A percentile compares a stretch with the other conserved stretches of the same genome.
Conservation (phyloP, 2,888 invertebrate species). For the Lithodes maja region DNA sequence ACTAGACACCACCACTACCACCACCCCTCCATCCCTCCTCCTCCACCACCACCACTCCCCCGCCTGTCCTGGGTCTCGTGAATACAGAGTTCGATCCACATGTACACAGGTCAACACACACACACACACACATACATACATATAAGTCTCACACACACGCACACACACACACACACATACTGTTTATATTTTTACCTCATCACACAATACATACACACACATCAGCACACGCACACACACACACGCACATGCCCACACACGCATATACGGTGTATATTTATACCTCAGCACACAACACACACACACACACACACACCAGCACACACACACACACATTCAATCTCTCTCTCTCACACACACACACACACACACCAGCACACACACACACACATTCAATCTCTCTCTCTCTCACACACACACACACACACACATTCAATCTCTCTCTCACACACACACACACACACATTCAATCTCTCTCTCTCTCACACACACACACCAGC, state of each 20-base stretch:
- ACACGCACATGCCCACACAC: not conserved
- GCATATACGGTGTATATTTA: not conserved
- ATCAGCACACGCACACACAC: not conserved
- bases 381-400: too few species aligned
- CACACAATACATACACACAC: not conserved
- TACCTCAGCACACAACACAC: not conserved
- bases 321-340: not conserved
- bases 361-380: not conserved
- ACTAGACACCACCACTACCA: not conserved
- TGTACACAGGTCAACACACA: not conserved
- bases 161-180: not conserved
- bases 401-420: not conserved
- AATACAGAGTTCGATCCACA: too few species aligned
- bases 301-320: not conserved
- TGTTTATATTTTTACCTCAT: not conserved
- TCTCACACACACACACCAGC: not conserved
- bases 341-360: not conserved
- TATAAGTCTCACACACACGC: constrained; percentile 2
- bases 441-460: not conserved
- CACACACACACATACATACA: constrained; percentile 27
- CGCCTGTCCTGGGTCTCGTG: too few species aligned
- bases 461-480: too few species aligned
- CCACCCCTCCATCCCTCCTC: not conserved
- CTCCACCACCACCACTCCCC: not conserved
- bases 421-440: not conserved